phyloP scores from a whole-genome alignment of 2,113 vertebrate genomes.

The Ibidorhyncha struthersii region DNA sequence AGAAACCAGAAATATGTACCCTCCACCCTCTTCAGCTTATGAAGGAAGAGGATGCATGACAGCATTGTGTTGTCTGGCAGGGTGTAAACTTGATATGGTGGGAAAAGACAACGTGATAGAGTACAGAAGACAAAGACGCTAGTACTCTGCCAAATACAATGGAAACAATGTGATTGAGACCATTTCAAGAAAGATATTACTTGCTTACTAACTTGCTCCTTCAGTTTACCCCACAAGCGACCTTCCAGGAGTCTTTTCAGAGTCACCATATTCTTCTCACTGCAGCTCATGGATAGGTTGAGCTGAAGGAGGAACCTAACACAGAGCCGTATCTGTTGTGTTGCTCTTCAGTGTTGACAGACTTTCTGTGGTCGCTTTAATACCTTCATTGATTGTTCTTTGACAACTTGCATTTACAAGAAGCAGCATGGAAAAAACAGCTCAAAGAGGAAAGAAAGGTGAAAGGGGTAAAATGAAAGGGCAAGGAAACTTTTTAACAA shows the following conservation, averaged over 20 bases:
- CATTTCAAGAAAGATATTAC: neutral
- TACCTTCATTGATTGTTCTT: neutral
- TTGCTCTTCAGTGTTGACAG: neutral
- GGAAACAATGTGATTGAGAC: neutral
- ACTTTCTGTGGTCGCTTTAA: neutral
- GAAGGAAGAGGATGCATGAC: neutral
- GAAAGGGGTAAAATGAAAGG: neutral
- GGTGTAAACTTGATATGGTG: neutral
- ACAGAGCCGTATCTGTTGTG: neutral
- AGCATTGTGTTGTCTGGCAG: neutral
- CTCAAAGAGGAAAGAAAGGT: neutral
- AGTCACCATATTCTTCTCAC: neutral
- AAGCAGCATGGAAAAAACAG: neutral
- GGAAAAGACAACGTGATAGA: neutral
- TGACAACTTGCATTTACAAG: neutral
- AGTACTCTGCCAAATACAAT: neutral
- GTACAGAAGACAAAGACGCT: neutral
- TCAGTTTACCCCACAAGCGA: neutral
- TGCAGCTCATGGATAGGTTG: accelerated
- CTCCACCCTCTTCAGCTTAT: neutral
- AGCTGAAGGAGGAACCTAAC: neutral
- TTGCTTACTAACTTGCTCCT: neutral
- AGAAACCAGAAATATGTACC: neutral
- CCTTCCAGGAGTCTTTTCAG: neutral
- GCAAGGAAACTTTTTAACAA: neutral